Evolutionary conservation across 1,140 invertebrate species (phyloP).

Genomic region (Drosophila fuyamai): DNA sequence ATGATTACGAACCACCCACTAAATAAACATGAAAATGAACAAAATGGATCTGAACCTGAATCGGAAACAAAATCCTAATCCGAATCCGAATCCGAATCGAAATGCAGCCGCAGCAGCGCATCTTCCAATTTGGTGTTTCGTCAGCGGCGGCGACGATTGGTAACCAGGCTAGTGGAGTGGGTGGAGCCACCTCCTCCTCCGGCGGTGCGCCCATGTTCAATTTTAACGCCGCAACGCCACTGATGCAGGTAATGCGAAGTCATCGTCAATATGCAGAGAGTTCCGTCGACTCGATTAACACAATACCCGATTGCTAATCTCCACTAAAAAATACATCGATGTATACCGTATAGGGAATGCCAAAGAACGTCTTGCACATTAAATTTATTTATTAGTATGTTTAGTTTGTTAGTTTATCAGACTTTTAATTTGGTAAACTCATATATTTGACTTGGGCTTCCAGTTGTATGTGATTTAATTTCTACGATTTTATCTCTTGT

Average conservation of each 20-base stretch:
- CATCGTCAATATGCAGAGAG: constrained; percentile 20
- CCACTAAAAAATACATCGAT: not conserved
- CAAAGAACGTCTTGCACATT: constrained; percentile 15
- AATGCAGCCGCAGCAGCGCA: constrained; percentile 25
- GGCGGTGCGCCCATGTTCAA: constrained; percentile 44
- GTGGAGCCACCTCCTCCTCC: constrained; percentile 2
- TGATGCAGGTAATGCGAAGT: constrained; percentile 61
- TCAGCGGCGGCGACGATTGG: constrained; percentile 1
- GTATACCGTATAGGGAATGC: not conserved
- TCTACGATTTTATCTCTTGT: too few relatives aligned
- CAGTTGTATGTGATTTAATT: too few relatives aligned
- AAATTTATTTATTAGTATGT: not conserved
- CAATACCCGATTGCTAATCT: constrained; percentile 13
- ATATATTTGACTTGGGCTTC: too few relatives aligned
- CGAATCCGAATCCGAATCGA: not conserved
- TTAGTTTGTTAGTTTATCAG: too few relatives aligned
- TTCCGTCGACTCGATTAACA: constrained; percentile 29
- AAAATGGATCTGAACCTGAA: constrained; percentile 11
- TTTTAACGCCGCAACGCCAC: constrained; percentile 39
- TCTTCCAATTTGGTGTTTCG: constrained; percentile 62
- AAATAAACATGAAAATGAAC: constrained; percentile 5
- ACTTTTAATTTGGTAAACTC: too few relatives aligned
- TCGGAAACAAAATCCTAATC: not conserved
- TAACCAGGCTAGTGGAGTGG: constrained; percentile 5
- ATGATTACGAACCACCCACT: constrained; percentile 14